Evolutionary conservation across 2,797 vertebrate species (phyloP).

Genomic region (Silurus aristotelis): DNA sequence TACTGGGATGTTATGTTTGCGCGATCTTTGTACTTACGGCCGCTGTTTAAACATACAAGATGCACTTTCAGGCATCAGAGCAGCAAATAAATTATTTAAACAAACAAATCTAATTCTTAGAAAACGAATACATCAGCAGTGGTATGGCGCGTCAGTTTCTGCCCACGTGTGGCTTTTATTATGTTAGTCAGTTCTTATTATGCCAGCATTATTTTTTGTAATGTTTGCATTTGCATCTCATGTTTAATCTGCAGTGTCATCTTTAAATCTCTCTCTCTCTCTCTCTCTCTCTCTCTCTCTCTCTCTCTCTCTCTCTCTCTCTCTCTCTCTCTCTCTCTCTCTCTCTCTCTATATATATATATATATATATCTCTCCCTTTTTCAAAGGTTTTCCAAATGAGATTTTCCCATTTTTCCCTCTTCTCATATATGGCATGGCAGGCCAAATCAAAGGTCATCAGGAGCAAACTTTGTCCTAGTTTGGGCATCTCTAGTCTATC

Average conservation of each 20-base stretch:
- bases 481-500: too few relatives aligned
- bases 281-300: neutral
- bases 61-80: neutral
- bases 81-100: neutral
- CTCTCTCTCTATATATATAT: neutral
- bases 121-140: neutral
- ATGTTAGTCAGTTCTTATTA: neutral
- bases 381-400: too few relatives aligned
- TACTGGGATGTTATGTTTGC: neutral
- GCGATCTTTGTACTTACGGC: conserved; percentile 9
- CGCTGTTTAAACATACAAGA: neutral
- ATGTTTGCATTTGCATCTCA: neutral
- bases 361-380: too few relatives aligned
- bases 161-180: neutral
- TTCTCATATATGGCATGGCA: too few relatives aligned
- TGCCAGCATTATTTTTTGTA: conserved; percentile 4
- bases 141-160: neutral
- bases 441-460: too few relatives aligned
- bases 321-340: neutral
- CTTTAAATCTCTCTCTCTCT: neutral
- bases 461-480: too few relatives aligned
- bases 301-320: neutral
- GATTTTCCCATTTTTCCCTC: too few relatives aligned
- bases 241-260: neutral
- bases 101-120: neutral